Percentiles rank a stretch among this genome's conserved stretches.
Conservation (phyloP, 2,113 vertebrate genomes). For the Recurvirostra avosetta region DNA sequence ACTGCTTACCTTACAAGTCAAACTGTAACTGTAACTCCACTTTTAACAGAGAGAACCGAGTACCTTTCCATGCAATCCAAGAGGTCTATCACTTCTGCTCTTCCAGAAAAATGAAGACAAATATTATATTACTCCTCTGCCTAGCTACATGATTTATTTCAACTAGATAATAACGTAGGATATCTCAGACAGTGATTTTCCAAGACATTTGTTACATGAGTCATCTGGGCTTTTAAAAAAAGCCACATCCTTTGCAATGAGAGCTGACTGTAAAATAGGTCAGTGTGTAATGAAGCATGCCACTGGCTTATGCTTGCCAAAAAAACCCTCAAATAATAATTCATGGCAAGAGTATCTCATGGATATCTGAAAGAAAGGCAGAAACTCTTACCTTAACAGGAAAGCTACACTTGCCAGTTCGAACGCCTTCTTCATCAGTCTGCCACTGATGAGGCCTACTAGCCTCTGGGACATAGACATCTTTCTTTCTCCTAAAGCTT, state of each 20-base stretch:
- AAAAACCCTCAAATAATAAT: neutral
- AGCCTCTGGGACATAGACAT: constrained; percentile 95
- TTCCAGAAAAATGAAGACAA: constrained; percentile 24
- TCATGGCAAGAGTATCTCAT: neutral
- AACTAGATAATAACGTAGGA: neutral
- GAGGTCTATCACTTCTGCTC: neutral
- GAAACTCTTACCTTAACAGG: constrained; percentile 90
- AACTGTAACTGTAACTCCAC: neutral
- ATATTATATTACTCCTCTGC: neutral
- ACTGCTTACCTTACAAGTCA: neutral
- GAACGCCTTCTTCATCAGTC: constrained; percentile 97
- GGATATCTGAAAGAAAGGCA: neutral
- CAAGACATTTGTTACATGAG: constrained; percentile 6
- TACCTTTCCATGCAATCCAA: neutral
- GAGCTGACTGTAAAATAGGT: constrained; percentile 25
- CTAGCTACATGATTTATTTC: neutral
- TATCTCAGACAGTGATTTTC: constrained; percentile 7
- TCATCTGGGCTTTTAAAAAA: constrained; percentile 21
- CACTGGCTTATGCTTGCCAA: neutral
- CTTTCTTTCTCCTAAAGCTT: constrained; percentile 99
- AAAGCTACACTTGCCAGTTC: constrained; percentile 96
- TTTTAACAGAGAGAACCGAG: neutral
- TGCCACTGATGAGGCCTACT: constrained; percentile 99
- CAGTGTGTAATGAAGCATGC: constrained; percentile 31
- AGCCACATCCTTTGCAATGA: neutral